These are phyloP conservation scores for Stichodactyla helianthus DNA, from an alignment of 64 coral and sea anemone genomes.

Conservation along the genomic window DNA sequence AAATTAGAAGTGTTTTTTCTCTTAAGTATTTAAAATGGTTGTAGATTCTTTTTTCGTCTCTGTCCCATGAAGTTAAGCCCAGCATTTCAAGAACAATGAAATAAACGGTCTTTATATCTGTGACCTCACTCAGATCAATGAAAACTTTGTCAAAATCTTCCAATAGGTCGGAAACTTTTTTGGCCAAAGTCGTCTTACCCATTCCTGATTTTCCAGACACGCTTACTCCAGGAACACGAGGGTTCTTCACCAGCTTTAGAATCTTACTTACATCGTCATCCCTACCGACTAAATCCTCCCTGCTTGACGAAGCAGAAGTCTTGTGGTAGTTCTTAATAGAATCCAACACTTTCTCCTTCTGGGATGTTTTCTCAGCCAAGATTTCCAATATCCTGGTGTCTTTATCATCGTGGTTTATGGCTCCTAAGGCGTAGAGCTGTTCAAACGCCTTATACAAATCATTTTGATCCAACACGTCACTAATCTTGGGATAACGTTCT, in stretches of 20 bases:
- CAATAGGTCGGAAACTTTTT: constrained; percentile 11
- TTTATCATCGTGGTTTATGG: neutral
- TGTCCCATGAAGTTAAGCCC: neutral
- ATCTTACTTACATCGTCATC: neutral
- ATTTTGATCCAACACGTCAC: neutral
- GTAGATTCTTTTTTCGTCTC: neutral
- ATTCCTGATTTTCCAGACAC: constrained; percentile 30
- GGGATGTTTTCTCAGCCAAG: neutral
- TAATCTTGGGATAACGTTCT: neutral
- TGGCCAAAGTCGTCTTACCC: constrained; percentile 33
- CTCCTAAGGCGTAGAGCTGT: neutral
- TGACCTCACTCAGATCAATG: constrained; percentile 30
- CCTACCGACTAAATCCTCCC: neutral
- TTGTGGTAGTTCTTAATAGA: neutral
- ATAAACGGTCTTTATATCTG: constrained; percentile 16
- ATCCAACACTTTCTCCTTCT: neutral
- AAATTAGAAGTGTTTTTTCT: constrained; percentile 16
- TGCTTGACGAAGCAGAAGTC: neutral
- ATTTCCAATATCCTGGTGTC: neutral
- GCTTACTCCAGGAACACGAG: neutral
- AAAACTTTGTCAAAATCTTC: neutral
- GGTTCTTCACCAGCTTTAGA: neutral
- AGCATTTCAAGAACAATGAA: constrained; percentile 11
- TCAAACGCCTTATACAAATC: neutral
- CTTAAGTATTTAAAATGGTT: neutral